Evolutionary conservation across 2,113 vertebrate genomes (phyloP).

Genomic region (Albula goreensis): DNA sequence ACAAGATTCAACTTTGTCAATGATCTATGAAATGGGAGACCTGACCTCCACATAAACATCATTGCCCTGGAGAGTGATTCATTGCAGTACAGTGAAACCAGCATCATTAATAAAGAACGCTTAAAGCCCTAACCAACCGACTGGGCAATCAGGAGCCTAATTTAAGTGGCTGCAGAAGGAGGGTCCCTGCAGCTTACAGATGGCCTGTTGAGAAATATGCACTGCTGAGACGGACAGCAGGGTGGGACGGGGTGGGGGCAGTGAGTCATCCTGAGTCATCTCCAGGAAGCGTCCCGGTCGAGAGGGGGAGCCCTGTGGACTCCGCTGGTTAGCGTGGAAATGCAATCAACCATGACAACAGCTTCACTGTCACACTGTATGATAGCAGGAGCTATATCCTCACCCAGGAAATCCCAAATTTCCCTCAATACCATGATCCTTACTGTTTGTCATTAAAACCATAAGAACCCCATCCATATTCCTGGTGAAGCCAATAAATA

Average conservation of each 20-base stretch:
- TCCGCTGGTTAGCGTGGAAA: slow-evolving; percentile 55
- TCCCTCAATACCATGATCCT: not conserved
- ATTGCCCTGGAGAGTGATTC: slow-evolving; percentile 60
- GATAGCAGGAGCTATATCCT: not conserved
- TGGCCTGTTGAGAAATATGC: not conserved
- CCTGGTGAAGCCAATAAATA: not conserved
- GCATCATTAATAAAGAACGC: slow-evolving; percentile 25
- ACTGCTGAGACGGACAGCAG: no score
- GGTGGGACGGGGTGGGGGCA: slow-evolving; percentile 50
- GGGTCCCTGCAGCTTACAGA: slow-evolving; percentile 32
- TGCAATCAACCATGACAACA: not conserved
- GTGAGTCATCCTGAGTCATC: slow-evolving; percentile 78
- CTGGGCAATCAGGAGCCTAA: slow-evolving; percentile 41
- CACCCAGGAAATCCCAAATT: not conserved
- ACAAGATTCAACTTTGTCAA: no score
- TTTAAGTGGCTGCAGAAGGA: slow-evolving; percentile 45
- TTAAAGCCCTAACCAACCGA: slow-evolving; percentile 41
- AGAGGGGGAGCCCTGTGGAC: slow-evolving; percentile 72
- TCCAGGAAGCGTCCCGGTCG: slow-evolving; percentile 76
- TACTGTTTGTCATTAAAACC: not conserved
- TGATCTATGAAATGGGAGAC: no score
- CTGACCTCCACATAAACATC: no score
- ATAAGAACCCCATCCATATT: not conserved
- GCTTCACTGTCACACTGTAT: not conserved
- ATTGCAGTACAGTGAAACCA: slow-evolving; percentile 46